Base-by-base conservation (phyloP, 2,113 vertebrate genomes). In the Corythornis cristatus region DNA sequence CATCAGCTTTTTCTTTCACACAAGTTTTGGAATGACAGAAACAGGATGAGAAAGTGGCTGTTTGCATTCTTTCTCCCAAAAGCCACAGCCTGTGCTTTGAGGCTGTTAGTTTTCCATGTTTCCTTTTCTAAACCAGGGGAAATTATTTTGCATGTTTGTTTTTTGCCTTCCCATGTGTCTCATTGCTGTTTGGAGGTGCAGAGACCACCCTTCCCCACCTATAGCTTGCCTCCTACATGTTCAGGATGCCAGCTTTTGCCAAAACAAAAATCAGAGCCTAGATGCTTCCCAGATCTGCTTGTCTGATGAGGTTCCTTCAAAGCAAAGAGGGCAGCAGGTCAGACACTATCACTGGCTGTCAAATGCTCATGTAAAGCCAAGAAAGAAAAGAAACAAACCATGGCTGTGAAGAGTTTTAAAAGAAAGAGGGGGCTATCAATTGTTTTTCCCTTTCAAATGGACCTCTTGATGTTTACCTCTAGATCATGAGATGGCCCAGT, bases 21-120 rank as follows among this genome's bases (percentile, higher is more conserved):
- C 72, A 29, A 82, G 86, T 5, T 66, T 92, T 51, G 90, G 75
- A 93, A 72, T 4, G 83, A 31, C 66, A 83, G 92, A 7, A 72
- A 48, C 74, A 70, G 87, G 78, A 91, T 81, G 94, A 68, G 76
- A 93, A 83, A 80, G 84, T 57, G 93, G 2, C 87, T 64, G 40
- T 65, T 73, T 4, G 2, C 68, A 7, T 78, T 92, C 80, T 70
- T 90, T 79, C 82, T 62, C 82, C 45, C 57, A 11, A 43, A 72
- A 93, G 65, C 85, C 86, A 28, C 87, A 77, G 58, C 72, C 40
- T 33, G 73, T 35, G 53, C 67, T 91, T 51, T 13, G 13, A 85
- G 88, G 17, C 35, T 56, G 20, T 22, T 73, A 33, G 11, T 46
- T 88, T 93, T 80, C 88, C 57, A 6, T 0, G 5, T 35, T 92